Conservation (phyloP, 2,888 invertebrate genomes). For the Bombylius major region DNA sequence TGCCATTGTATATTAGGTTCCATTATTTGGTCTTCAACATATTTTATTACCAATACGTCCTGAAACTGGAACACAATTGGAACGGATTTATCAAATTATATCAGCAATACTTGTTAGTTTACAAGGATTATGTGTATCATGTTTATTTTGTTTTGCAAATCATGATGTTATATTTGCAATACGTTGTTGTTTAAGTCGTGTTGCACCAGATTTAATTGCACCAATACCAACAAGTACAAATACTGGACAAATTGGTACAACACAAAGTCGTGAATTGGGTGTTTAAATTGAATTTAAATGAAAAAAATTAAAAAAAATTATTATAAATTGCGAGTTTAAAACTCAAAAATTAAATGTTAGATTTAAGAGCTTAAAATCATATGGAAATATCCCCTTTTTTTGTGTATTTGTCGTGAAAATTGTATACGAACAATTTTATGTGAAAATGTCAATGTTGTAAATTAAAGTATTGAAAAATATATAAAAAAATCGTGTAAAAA, state of each 20-base stretch:
- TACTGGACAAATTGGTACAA: constrained; percentile 33
- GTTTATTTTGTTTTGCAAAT: constrained; percentile 63
- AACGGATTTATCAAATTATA: constrained; percentile 49
- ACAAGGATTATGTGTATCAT: constrained; percentile 59
- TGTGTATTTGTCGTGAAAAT: no score
- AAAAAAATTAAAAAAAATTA: background rate
- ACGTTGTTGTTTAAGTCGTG: constrained; percentile 37
- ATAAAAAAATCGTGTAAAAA: no score
- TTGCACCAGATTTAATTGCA: constrained; percentile 27
- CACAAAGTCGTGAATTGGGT: constrained; percentile 35
- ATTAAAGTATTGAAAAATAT: no score
- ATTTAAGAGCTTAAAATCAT: no score
- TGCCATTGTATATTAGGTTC: constrained; percentile 39
- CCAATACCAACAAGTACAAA: constrained; percentile 30
- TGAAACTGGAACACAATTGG: constrained; percentile 40
- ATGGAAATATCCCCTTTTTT: no score
- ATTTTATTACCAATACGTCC: constrained; percentile 57
- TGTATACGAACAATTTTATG: no score
- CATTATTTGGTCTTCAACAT: constrained; percentile 62
- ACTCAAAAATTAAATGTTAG: no score
- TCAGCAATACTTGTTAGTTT: constrained; percentile 56
- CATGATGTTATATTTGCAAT: constrained; percentile 52
- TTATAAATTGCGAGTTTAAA: no score
- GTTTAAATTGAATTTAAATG: constrained; percentile 21
- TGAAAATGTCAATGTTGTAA: no score